Evolutionary conservation across 2,888 invertebrate genomes (phyloP), one percentile per base, ranked within the genome.

Genomic region (Trachelus iudaicus): DNA sequence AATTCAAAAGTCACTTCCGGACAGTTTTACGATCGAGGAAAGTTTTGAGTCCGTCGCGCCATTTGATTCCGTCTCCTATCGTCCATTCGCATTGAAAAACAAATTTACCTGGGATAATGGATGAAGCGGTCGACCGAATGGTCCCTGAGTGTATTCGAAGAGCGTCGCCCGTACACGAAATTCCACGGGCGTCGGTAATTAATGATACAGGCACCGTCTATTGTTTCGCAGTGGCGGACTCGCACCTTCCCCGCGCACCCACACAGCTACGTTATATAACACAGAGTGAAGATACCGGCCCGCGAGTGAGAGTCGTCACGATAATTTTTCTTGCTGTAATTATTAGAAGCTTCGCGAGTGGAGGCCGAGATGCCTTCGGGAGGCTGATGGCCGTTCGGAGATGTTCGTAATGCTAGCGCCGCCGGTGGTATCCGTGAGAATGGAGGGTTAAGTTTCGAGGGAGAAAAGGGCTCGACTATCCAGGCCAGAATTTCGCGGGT

Each of bases 91-190:
- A 87, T 88, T 86, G 85, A 85, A 85, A 88, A 90, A 90, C 89
- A 90, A 89, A 90, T 90, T 90, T 90, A 88, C 86, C 83, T 82
- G 81, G 81, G 84, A 85, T 90, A 90, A 90, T 90, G 86, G 88
- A 90, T 90, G 89, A 89, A 89, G 87, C 85, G 86, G 87, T 87
- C 85, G 86, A 80, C 83, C 83, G 85, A 56, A 23, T 23, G 56
- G 83, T 84, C 85, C 83, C 84, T 84, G 82, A 86, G 85, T 82
- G 81, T 82, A 81, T 76, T 73, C 35, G 23, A 9, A 23, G 56
- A 23, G 23, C 56, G 56, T 56, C 23, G 56, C 56, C 56, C 11
- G 33, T 34, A 34, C 34, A 34, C 71, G 30, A 71, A 71, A 71
- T 76, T 76, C 76, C 71, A 31, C 11, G 73, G 73, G 69, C 77